Conservation (phyloP, 2,113 vertebrate species). For the Elaphurus davidianus region DNA sequence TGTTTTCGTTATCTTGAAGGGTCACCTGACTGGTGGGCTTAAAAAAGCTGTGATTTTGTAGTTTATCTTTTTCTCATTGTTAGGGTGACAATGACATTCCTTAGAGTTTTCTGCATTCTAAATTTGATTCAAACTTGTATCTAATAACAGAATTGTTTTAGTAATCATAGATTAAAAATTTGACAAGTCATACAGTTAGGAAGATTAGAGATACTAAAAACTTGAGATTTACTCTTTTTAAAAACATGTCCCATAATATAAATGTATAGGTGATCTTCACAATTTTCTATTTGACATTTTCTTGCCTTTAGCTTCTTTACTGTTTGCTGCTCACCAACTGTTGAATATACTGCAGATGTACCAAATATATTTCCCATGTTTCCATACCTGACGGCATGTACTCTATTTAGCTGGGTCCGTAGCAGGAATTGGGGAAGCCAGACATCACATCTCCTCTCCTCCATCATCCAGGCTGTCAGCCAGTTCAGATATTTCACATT, state of each 20-base stretch:
- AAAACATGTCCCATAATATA: neutral
- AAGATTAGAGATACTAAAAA: neutral
- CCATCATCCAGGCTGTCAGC: neutral
- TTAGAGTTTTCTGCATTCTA: neutral
- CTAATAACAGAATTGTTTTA: neutral
- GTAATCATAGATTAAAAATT: neutral
- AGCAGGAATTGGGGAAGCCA: neutral
- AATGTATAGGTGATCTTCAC: neutral
- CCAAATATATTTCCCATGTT: neutral
- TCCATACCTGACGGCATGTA: neutral
- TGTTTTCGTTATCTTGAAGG: neutral
- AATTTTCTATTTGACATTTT: neutral
- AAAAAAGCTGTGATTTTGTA: neutral
- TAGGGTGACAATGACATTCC: neutral
- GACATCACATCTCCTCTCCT: neutral
- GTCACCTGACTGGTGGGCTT: neutral
- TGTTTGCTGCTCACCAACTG: neutral
- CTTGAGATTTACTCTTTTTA: neutral
- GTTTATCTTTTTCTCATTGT: neutral
- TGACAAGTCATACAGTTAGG: neutral
- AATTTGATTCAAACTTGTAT: neutral
- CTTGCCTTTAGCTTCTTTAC: neutral
- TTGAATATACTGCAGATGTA: neutral
- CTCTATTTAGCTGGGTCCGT: neutral
- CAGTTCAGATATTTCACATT: neutral